These are phyloP conservation scores for Mus caroli DNA, from an alignment of 2,797 vertebrate genomes.

Conservation along the genomic window DNA sequence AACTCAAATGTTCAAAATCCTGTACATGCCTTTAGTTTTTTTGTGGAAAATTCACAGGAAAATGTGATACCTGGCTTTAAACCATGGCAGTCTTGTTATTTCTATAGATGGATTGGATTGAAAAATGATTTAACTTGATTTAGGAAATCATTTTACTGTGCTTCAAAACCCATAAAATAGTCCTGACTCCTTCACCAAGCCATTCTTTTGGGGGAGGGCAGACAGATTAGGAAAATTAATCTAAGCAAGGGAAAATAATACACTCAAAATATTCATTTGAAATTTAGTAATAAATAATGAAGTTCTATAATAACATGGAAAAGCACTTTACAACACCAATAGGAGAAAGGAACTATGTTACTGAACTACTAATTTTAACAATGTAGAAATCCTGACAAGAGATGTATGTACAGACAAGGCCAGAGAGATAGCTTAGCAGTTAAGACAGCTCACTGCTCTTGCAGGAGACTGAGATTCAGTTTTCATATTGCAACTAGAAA, in stretches of 20 bases:
- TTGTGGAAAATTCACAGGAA: neutral
- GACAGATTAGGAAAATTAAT: neutral
- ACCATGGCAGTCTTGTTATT: neutral
- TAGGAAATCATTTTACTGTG: slow-evolving; percentile 49
- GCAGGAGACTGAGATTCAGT: neutral
- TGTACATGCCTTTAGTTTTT: neutral
- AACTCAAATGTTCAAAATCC: neutral
- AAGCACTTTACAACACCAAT: neutral
- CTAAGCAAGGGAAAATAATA: neutral
- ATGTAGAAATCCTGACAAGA: neutral
- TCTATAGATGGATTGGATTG: neutral
- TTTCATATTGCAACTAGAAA: neutral
- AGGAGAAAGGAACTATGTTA: neutral
- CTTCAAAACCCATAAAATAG: slow-evolving; percentile 12
- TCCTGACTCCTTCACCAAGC: neutral
- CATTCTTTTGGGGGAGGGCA: neutral
- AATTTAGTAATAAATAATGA: slow-evolving; percentile 29
- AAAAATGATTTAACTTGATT: neutral
- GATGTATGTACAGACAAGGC: neutral
- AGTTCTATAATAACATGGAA: neutral
- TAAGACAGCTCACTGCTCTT: neutral
- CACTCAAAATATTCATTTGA: neutral
- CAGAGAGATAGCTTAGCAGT: neutral
- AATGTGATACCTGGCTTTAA: neutral
- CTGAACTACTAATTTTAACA: slow-evolving; percentile 15